These are phyloP conservation scores for Myiozetetes cayanensis DNA, from an alignment of 2,113 vertebrate species.

Conservation along the genomic window DNA sequence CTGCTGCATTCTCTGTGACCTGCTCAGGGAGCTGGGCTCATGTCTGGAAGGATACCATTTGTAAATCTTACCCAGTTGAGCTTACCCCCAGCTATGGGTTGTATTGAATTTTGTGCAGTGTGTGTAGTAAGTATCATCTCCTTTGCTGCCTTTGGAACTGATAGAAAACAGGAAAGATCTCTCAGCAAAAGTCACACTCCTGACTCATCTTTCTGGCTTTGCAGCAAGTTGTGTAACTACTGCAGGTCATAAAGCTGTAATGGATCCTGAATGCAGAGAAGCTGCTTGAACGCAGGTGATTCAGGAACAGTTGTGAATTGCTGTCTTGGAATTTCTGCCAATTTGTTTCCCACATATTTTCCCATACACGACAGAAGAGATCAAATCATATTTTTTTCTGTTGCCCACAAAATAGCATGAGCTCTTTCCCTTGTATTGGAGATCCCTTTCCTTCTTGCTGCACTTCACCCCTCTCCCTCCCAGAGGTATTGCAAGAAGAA, in stretches of 20 bases:
- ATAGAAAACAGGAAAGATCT: neutral
- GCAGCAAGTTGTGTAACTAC: slow-evolving; percentile 32
- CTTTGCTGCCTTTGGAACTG: neutral
- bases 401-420: neutral
- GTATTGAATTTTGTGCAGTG: neutral
- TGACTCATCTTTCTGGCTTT: slow-evolving; percentile 47
- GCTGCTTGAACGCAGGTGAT: neutral
- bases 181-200: neutral
- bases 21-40: neutral
- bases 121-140: neutral
- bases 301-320: neutral
- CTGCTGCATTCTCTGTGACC: neutral
- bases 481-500: neutral
- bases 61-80: neutral
- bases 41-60: neutral
- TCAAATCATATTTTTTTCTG: neutral
- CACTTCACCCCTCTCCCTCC: neutral
- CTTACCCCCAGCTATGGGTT: neutral
- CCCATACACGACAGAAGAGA: neutral
- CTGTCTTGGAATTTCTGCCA: neutral
- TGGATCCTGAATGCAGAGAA: neutral
- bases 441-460: neutral
- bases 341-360: neutral
- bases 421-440: neutral
- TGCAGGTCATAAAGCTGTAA: neutral